phyloP scores from a whole-genome alignment of 2,797 vertebrate genomes.

The Diplodus puntazzo region DNA sequence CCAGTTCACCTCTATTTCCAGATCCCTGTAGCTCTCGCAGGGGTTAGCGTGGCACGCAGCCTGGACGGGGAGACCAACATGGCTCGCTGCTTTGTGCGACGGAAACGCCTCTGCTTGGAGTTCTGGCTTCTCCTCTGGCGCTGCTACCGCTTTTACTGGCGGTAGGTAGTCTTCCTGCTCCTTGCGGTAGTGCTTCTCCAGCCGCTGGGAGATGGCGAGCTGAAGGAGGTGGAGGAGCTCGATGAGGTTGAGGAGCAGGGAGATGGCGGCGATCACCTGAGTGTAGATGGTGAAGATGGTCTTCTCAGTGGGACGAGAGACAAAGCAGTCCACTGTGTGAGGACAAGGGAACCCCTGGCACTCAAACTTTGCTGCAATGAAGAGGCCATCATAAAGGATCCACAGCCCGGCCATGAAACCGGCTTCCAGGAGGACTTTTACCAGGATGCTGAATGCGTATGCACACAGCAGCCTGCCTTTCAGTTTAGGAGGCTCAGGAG shows the following conservation, averaged over 20 bases:
- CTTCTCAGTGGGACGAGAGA: conserved; percentile 89
- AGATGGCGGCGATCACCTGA: conserved; percentile 82
- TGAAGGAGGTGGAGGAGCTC: conserved; percentile 86
- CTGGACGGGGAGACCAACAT: conserved; percentile 44
- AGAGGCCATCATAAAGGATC: conserved; percentile 86
- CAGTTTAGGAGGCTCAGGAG: conserved; percentile 67
- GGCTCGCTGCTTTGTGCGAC: conserved; percentile 54
- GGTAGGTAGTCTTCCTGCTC: conserved; percentile 16
- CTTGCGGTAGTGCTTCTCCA: conserved; percentile 70
- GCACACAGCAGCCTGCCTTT: conserved; percentile 84
- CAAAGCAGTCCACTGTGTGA: conserved; percentile 88
- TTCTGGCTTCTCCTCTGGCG: conserved; percentile 10
- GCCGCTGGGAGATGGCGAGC: conserved; percentile 66
- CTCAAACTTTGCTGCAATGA: conserved; percentile 80
- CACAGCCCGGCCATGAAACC: conserved; percentile 87
- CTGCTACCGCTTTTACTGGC: conserved; percentile 2
- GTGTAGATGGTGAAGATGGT: conserved; percentile 89
- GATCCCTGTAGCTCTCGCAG: conserved; percentile 58
- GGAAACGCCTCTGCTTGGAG: background rate
- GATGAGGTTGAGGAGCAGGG: conserved; percentile 85
- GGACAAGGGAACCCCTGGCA: conserved; percentile 83
- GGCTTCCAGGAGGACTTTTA: conserved; percentile 84
- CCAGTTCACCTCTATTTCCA: conserved; percentile 58
- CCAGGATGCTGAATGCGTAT: conserved; percentile 83
- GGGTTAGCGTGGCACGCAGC: conserved; percentile 51